These are phyloP conservation scores for Typhlomys cinereus DNA, from an alignment of 2,113 vertebrate species.

Conservation along the genomic window DNA sequence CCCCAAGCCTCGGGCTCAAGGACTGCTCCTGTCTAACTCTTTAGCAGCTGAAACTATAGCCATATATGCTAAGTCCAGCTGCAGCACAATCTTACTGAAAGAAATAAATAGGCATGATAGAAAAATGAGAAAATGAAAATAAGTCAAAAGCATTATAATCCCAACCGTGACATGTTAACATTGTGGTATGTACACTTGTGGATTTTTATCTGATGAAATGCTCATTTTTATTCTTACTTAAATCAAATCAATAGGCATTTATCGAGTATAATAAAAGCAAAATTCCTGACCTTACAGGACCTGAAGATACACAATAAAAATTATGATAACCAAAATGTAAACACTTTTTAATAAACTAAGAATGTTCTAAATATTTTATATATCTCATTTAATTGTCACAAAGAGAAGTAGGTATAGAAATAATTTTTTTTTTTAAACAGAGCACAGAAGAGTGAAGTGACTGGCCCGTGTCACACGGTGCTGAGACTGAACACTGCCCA, in stretches of 20 bases:
- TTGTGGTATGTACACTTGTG: not conserved
- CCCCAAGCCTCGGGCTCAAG: not conserved
- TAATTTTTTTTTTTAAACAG: not conserved
- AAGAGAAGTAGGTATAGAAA: not conserved
- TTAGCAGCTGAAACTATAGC: not conserved
- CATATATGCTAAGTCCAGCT: not conserved
- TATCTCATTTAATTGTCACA: not conserved
- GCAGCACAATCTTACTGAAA: slow-evolving; percentile 34
- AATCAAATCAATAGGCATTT: not conserved
- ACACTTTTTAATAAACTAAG: not conserved
- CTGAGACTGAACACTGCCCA: not conserved
- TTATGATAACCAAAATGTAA: not conserved
- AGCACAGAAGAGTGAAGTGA: not conserved
- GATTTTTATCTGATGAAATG: not conserved
- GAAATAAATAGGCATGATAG: not conserved
- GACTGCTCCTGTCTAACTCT: not conserved
- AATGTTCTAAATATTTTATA: not conserved
- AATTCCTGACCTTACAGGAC: slow-evolving; percentile 1
- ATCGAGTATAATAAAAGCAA: not conserved
- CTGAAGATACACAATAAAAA: not conserved
- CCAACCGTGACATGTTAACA: not conserved
- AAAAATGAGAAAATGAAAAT: slow-evolving; percentile 36
- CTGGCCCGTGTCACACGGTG: not conserved
- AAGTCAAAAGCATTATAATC: not conserved
- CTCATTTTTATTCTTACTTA: slow-evolving; percentile 5